Conservation (phyloP, 2,797 vertebrate species). For the Falco columbarius region DNA sequence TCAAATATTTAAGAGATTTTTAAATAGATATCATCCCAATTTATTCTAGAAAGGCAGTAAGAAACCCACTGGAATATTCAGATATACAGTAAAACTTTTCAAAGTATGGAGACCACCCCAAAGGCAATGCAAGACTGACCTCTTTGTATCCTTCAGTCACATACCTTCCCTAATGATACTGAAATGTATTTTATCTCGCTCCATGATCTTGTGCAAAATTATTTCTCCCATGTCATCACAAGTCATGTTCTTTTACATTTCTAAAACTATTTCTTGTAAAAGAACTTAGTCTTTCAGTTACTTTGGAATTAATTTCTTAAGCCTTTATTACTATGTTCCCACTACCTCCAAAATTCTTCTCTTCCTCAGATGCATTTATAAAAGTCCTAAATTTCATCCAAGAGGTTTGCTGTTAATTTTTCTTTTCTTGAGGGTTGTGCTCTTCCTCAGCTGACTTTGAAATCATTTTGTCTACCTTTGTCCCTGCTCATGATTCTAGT, state of each 20-base stretch:
- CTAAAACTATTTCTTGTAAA: slow-evolving; percentile 18
- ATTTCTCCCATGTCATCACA: neutral
- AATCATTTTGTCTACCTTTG: neutral
- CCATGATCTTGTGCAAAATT: neutral
- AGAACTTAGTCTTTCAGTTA: neutral
- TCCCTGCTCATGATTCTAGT: neutral
- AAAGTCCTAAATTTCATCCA: neutral
- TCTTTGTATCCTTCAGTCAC: neutral
- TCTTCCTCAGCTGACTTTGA: neutral
- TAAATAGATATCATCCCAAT: neutral
- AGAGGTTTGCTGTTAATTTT: neutral
- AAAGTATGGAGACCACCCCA: neutral
- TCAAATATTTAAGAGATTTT: neutral
- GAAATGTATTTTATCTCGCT: neutral
- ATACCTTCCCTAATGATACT: neutral
- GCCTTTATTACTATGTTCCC: neutral
- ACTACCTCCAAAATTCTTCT: slow-evolving; percentile 1
- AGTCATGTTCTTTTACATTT: neutral
- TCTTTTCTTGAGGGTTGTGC: neutral
- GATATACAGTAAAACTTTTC: neutral
- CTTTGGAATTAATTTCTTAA: slow-evolving; percentile 49
- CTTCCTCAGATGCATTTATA: neutral
- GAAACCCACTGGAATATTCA: neutral
- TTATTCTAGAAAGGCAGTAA: neutral
- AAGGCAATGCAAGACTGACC: neutral